These are phyloP conservation scores for Pipa parva DNA, from an alignment of 2,113 vertebrate genomes.

Conservation along the genomic window DNA sequence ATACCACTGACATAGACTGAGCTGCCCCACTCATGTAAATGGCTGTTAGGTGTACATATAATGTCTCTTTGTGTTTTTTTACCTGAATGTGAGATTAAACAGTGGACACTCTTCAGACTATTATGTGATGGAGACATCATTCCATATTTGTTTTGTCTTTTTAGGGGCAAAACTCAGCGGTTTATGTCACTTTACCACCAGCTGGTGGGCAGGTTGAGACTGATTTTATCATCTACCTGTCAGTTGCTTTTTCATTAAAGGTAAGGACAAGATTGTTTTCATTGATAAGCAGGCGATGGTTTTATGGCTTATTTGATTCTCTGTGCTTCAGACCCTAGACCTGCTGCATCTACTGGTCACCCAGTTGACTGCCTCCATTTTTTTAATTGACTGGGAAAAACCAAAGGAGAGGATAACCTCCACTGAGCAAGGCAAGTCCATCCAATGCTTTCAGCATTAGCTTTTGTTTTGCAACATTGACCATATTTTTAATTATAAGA, in stretches of 20 bases:
- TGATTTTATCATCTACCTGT: conserved; percentile 47
- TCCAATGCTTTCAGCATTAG: neutral
- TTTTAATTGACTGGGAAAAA: conserved; percentile 46
- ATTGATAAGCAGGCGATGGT: too few relatives aligned
- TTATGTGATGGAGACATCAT: too few relatives aligned
- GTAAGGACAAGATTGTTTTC: conserved; percentile 19
- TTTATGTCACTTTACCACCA: conserved; percentile 56
- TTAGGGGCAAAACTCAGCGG: conserved; percentile 44
- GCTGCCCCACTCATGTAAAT: too few relatives aligned
- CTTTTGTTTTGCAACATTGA: neutral
- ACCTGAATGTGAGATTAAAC: too few relatives aligned
- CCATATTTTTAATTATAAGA: too few relatives aligned
- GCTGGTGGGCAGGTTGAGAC: conserved; percentile 47
- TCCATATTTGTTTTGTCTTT: neutral
- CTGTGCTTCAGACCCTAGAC: conserved; percentile 40
- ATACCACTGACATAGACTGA: too few relatives aligned
- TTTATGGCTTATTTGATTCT: neutral
- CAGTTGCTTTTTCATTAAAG: conserved; percentile 48
- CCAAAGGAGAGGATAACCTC: conserved; percentile 5
- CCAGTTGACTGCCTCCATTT: conserved; percentile 39
- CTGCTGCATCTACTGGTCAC: conserved; percentile 25
- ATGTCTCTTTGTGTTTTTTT: too few relatives aligned
- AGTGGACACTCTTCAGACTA: too few relatives aligned
- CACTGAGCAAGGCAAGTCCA: conserved; percentile 6
- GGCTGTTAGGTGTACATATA: too few relatives aligned